Evolutionary conservation across 2,797 vertebrate genomes (phyloP), one percentile per base, ranked within the genome.

Genomic region (Myoxocephalus aenaeus): DNA sequence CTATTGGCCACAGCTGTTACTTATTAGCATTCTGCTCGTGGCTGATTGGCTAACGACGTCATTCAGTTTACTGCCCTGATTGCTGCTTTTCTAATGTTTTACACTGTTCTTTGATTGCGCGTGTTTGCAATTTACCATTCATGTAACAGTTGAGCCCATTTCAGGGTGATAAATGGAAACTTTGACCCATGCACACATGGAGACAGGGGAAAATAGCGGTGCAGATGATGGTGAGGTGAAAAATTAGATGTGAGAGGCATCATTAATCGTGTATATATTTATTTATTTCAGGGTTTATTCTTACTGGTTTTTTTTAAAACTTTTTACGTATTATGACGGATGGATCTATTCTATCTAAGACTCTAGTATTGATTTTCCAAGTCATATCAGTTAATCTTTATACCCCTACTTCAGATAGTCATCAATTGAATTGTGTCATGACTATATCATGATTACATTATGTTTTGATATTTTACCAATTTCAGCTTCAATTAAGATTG

Each of bases 1-100:
- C 51, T 53, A 5, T 75, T 80, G 50, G 40, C 54, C 34, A 57
- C 51, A 77, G 70, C 63, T 75, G 66, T 42, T 71, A 17, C 13
- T 56, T 58, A 42, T 69, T 67, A 74, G 18, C 65, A 17, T 81
- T 40, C 22, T 53, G n/a, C 34, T 46, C 20, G 25, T 29, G 59
- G 61, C 20, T 29, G n/a, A 66, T 71, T 75, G 22, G 27, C 66
- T 18, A 7, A 53, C 17, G 44, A 12, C 44, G 70, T 27, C 32
- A 29, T 54, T 70, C 13, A 20, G 38, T 67, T 62, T 53, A 44
- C 50, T 5, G 18, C 44, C 34, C 12, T 17, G 10, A 70, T 79
- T 40, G 48, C 42, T 32, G 58, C 38, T 38, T 63, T 53, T 67
- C 27, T 46, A 25, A 56, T 11, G 61, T 70, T 4, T 29, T 14